Conservation (phyloP, 2,888 invertebrate genomes). For the Agonopterix alstromeriana region DNA sequence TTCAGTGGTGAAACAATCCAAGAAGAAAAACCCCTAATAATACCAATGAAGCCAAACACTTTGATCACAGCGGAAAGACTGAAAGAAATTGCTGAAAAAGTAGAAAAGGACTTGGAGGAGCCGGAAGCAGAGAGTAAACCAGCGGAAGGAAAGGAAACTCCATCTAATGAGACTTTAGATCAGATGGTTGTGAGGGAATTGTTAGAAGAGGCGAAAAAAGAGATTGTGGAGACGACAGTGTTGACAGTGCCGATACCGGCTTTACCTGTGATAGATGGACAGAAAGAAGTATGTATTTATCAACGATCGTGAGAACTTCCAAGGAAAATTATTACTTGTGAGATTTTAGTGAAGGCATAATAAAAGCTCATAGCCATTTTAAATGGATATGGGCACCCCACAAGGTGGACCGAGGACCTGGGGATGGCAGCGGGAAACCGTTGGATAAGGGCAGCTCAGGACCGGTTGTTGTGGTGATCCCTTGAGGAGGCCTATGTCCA, state of each 20-base stretch:
- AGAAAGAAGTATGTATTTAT: slow-evolving; percentile 72
- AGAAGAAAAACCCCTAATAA: slow-evolving; percentile 77
- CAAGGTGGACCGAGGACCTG: too few species aligned
- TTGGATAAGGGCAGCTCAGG: too few species aligned
- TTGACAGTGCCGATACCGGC: slow-evolving; percentile 78
- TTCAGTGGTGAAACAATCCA: slow-evolving; percentile 72
- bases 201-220: slow-evolving; percentile 74
- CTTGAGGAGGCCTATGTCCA: too few species aligned
- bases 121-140: slow-evolving; percentile 48
- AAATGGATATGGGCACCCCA: too few species aligned
- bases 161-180: slow-evolving; percentile 67
- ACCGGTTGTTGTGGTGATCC: too few species aligned
- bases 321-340: too few species aligned
- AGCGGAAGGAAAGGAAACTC: slow-evolving; percentile 10
- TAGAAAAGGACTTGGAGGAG: slow-evolving; percentile 69
- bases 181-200: slow-evolving; percentile 86
- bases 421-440: too few species aligned
- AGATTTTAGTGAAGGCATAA: too few species aligned
- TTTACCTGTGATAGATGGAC: slow-evolving; percentile 73
- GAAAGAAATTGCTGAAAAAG: slow-evolving; percentile 66
- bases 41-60: slow-evolving; percentile 79
- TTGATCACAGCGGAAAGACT: slow-evolving; percentile 70
- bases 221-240: slow-evolving; percentile 40
- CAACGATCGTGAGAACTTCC: too few species aligned
- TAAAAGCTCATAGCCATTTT: too few species aligned